Conservation (phyloP, 35 echinoderm and acorn worm genomes). For the Eucidaris tribuloides region DNA sequence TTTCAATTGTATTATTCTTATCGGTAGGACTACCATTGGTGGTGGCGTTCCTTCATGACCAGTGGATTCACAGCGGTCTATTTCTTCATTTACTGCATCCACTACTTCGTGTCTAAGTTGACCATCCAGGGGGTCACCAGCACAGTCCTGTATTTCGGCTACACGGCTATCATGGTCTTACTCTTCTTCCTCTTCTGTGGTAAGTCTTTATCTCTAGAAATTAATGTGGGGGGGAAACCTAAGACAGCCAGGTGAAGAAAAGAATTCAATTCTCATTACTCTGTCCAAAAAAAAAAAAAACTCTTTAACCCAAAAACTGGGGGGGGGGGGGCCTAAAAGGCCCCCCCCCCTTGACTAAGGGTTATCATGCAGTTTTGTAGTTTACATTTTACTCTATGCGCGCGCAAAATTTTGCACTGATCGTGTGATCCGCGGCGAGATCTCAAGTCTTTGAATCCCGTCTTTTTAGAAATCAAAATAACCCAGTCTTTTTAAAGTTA, state of each 20-base stretch:
- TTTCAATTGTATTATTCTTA: no score
- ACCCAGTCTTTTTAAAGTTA: no score
- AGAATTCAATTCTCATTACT: background rate
- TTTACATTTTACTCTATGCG: no score
- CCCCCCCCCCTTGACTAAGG: no score
- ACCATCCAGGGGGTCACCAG: constrained; percentile 60
- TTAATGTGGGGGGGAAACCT: background rate
- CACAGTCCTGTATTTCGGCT: constrained; percentile 76
- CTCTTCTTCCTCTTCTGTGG: constrained; percentile 94
- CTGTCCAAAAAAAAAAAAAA: background rate
- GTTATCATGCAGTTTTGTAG: no score
- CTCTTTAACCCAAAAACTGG: background rate
- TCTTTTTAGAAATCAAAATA: no score
- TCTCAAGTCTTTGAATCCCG: no score
- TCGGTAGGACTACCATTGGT: constrained; percentile 97
- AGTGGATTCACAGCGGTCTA: constrained; percentile 95
- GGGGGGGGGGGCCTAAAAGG: no score
- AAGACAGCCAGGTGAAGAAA: no score
- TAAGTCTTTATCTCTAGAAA: constrained; percentile 69
- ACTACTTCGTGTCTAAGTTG: constrained; percentile 86
- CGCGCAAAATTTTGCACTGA: no score
- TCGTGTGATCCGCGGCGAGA: no score
- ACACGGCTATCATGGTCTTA: constrained; percentile 83
- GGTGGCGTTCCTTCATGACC: constrained; percentile 98
- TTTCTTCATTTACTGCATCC: constrained; percentile 87